These are phyloP conservation scores for Cordylochernes scorpioides DNA, from an alignment of 2,888 invertebrate species.

Conservation along the genomic window DNA sequence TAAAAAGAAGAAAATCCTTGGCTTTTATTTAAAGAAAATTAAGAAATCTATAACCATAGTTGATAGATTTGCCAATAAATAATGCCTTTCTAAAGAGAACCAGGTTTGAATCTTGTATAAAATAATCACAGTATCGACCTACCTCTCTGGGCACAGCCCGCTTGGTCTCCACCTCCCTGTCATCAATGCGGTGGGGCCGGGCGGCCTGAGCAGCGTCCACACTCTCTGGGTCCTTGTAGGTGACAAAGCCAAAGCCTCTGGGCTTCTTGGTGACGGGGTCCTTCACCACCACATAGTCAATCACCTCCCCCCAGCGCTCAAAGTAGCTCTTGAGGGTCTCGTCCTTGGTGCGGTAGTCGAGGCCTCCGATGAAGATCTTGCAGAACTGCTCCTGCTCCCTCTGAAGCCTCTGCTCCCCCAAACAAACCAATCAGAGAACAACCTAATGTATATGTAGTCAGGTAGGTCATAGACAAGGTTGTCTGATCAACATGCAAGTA, in stretches of 20 bases:
- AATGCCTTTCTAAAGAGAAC: no score
- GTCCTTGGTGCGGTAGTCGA: slow-evolving; percentile 82
- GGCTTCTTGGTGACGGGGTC: slow-evolving; percentile 81
- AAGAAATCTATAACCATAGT: no score
- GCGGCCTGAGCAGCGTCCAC: slow-evolving; percentile 70
- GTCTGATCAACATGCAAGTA: no score
- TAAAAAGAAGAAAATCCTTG: not conserved
- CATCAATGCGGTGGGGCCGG: slow-evolving; percentile 70
- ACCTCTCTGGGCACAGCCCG: slow-evolving; percentile 64
- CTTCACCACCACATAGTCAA: slow-evolving; percentile 89
- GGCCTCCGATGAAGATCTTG: slow-evolving; percentile 83
- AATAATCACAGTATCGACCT: slow-evolving; percentile 10
- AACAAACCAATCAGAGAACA: no score
- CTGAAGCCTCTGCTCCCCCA: no score
- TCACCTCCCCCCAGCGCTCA: slow-evolving; percentile 87
- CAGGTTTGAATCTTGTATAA: not conserved
- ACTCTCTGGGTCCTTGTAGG: slow-evolving; percentile 73
- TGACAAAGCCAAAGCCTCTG: slow-evolving; percentile 91
- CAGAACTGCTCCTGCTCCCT: slow-evolving; percentile 19
- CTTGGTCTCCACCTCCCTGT: slow-evolving; percentile 82
- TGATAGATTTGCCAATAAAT: no score
- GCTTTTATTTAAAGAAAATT: no score
- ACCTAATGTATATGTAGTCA: no score
- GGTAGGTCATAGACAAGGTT: no score
- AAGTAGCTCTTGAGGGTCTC: slow-evolving; percentile 57